Evolutionary conservation across 2,888 invertebrate genomes (phyloP), one percentile per base, ranked within the genome.

Genomic region (Leucozona laternaria): DNA sequence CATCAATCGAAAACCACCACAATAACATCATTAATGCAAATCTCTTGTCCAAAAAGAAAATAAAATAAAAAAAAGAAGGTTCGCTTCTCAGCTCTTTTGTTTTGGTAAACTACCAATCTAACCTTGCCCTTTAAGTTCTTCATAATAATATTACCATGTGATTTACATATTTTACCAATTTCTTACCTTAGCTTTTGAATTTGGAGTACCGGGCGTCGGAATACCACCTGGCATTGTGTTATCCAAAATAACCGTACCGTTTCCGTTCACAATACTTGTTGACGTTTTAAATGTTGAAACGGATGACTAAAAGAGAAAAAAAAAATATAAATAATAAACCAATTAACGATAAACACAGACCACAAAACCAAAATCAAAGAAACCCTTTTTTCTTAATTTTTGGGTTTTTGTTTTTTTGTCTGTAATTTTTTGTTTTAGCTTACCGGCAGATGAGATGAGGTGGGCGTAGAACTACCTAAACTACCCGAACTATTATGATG

Each of bases 201-300:
- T 96, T 88, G 97, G 97, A 75, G 97, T 97, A 89, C 97, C 96
- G 89, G 97, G 96, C 89, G 95, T 94, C 89, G 92, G 92, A 89
- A 95, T 95, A 89, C 95, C 96, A 90, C 96, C 96, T 89, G 96
- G 96, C 96, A 96, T 95, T 88, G 84, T 93, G 90, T 90, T 92
- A 90, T 91, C 91, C 90, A 92, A 91, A 90, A 91, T 90, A 89
- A 91, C 89, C 88, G 90, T 89, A 89, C 91, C 91, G 91, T 91
- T 92, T 90, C 92, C 92, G 92, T 92, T 93, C 83, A 92, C 90
- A 90, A 91, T 90, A 90, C 89, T 91, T 89, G 92, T 91, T 89
- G 92, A 91, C 89, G 92, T 90, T 89, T 93, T 93, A 89, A 93
- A 93, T 88, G 93, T 92, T 88, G 91, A 91, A 89, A 92, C 91